Evolutionary conservation across 2,113 vertebrate species (phyloP).

Genomic region (Bubo blakistoni): DNA sequence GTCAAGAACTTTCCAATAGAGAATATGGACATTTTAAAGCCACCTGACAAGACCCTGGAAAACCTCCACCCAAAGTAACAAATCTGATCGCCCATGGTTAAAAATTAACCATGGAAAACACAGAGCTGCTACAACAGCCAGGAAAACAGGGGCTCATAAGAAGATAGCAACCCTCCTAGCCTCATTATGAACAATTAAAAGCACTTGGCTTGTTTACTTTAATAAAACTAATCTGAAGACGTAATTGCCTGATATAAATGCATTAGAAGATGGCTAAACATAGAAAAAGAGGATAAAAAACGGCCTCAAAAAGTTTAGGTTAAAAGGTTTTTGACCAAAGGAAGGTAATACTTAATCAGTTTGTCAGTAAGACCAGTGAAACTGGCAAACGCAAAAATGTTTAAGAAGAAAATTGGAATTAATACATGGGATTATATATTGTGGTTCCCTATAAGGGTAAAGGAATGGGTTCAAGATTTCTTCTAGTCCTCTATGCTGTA

Average conservation of each 20-base stretch:
- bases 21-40: neutral
- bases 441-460: neutral
- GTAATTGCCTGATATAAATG: neutral
- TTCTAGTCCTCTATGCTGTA: neutral
- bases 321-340: neutral
- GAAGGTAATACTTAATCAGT: neutral
- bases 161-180: neutral
- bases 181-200: neutral
- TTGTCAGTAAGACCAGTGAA: neutral
- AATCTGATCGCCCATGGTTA: neutral
- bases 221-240: neutral
- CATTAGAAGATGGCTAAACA: neutral
- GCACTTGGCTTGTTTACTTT: neutral
- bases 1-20: neutral
- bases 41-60: neutral
- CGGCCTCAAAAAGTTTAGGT: neutral
- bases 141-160: neutral
- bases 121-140: neutral
- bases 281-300: neutral
- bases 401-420: neutral
- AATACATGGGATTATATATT: neutral
- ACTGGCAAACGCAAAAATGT: fast-evolving
- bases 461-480: neutral
- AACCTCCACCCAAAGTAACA: neutral
- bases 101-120: neutral